phyloP scores from a whole-genome alignment of 2,113 vertebrate species.

The Phainopepla nitens region DNA sequence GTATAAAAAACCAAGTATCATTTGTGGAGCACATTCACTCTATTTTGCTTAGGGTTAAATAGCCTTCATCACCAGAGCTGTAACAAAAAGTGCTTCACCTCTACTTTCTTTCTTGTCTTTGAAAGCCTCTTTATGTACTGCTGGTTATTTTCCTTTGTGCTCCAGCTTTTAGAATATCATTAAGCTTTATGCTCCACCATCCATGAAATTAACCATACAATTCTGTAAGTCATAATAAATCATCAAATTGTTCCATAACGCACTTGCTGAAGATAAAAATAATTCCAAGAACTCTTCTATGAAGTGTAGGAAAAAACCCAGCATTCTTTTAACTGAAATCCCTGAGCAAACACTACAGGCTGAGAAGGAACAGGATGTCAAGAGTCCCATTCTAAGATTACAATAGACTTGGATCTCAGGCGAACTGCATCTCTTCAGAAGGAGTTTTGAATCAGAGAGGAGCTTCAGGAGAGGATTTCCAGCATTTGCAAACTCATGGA shows the following conservation, averaged over 20 bases:
- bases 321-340: neutral
- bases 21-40: neutral
- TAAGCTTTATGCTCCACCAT: constrained; percentile 26
- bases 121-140: neutral
- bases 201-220: constrained; percentile 46
- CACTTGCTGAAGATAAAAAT: constrained; percentile 6
- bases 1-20: neutral
- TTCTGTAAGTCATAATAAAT: constrained; percentile 10
- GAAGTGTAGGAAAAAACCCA: neutral
- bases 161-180: neutral
- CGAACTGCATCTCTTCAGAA: neutral
- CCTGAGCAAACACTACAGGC: neutral
- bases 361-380: constrained; percentile 24
- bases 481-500: neutral
- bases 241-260: neutral
- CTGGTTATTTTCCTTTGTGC: constrained; percentile 1
- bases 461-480: neutral
- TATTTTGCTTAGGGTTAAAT: constrained; percentile 2
- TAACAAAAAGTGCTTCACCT: neutral
- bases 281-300: neutral
- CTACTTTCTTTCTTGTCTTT: neutral
- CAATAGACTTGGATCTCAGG: neutral
- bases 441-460: neutral
- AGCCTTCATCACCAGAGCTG: neutral
- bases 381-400: neutral